Base-by-base conservation (phyloP, 2,113 vertebrate genomes). In the Aphelocoma coerulescens region DNA sequence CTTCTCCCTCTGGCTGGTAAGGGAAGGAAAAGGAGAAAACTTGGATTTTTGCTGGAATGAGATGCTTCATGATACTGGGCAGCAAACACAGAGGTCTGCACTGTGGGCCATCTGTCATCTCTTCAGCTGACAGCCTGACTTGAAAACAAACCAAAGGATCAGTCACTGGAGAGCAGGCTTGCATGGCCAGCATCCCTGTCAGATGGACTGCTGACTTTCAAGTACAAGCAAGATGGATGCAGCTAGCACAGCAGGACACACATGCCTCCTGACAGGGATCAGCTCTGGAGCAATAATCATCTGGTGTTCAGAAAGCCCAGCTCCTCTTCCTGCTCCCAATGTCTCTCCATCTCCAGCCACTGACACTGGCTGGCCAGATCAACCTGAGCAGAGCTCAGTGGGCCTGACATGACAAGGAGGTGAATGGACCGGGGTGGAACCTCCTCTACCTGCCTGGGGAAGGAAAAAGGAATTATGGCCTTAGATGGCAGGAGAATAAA, bases 51-150 rank as follows among this genome's bases (percentile, higher is more conserved):
- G 49, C 49, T 72, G 49, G 44, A 37, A 91, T 93, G 49, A 79
- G 57, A 75, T 72, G 21, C 44, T 82, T 90, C 44, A 37, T 54
- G 52, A n/a, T 59, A 67, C 35, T 75, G 81, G 52, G 48, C 61
- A 91, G 43, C 33, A 71, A 77, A 81, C 48, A 63, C 48, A 81
- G 51, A 74, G 46, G 23, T 85, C 72, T 91, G 67, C 65, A 85
- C 67, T 76, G n/a, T 33, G 22, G 58, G 73, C 82, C 94, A 83
- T 94, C 88, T 93, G 96, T 75, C 71, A 91, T 49, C 11, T 88
- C 49, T 89, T 89, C 49, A 91, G 39, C 62, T 93, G 85, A 78
- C 74, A 91, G 52, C 19, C 66, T 76, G 85, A 39, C 58, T 79
- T 3, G 4, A 90, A 91, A 93, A 68, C 48, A 89, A 87, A 86